Conservation (phyloP, 2,113 vertebrate genomes). For the Paracanthobrama guichenoti region DNA sequence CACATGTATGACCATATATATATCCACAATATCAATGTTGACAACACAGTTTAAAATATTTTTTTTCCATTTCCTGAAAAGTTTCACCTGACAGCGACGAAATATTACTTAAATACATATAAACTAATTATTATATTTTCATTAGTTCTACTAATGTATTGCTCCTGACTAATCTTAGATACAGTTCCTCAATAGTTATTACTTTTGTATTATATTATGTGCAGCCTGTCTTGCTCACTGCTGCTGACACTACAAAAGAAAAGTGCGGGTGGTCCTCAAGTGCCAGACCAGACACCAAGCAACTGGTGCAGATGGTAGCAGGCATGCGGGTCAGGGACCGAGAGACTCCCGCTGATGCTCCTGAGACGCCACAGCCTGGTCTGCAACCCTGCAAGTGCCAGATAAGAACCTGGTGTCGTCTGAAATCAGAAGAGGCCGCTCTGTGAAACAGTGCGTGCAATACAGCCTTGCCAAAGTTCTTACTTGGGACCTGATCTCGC, state of each 20-base stretch:
- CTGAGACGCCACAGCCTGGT: background rate
- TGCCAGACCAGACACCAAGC: constrained; percentile 13
- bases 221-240: background rate
- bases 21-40: too few relatives aligned
- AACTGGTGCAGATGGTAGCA: constrained; percentile 45
- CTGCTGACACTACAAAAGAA: constrained; percentile 25
- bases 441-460: constrained; percentile 15
- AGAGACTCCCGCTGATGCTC: background rate
- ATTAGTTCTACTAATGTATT: background rate
- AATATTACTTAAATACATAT: background rate
- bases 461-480: background rate
- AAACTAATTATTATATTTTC: background rate
- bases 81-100: too few relatives aligned
- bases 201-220: background rate
- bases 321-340: constrained; percentile 14
- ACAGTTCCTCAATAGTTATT: background rate
- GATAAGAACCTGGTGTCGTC: constrained; percentile 15
- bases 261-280: constrained; percentile 31
- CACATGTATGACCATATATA: too few relatives aligned
- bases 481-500: background rate
- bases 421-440: background rate
- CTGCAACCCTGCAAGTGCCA: constrained; percentile 10
- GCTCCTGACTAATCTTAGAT: background rate
- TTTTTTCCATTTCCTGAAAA: too few relatives aligned
- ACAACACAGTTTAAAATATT: too few relatives aligned